A percentile compares a stretch with the other conserved stretches of the same genome.
These are phyloP conservation scores for Lanius collurio DNA, from an alignment of 2,113 vertebrate species.

Conservation along the genomic window DNA sequence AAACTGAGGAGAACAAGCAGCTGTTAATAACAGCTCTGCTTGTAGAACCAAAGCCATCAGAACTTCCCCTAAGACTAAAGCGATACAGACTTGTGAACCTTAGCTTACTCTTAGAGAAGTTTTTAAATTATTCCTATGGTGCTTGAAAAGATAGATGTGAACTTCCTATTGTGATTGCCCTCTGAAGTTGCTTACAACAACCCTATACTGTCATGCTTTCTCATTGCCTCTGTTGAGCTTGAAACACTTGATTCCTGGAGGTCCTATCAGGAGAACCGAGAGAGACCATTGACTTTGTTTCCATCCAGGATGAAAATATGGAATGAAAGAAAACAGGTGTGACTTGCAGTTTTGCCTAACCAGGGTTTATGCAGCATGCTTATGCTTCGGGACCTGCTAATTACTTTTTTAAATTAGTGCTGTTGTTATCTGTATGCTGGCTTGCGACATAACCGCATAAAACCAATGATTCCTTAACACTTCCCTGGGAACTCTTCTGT, in stretches of 20 bases:
- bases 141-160: not conserved
- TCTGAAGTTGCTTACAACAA: not conserved
- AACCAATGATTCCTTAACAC: not conserved
- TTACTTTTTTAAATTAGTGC: not conserved
- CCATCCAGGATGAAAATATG: not conserved
- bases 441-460: not conserved
- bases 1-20: not conserved
- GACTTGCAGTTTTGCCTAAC: not conserved
- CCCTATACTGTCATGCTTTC: not conserved
- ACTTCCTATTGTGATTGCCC: not conserved
- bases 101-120: not conserved
- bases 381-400: not conserved
- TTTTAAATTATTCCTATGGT: not conserved
- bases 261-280: not conserved
- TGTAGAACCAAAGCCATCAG: fast-evolving
- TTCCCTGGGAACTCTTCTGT: not conserved
- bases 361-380: not conserved
- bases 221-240: not conserved
- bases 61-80: not conserved
- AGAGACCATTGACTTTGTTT: not conserved
- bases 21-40: not conserved
- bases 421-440: not conserved
- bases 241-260: not conserved
- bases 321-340: not conserved
- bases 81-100: not conserved